Base-by-base conservation (phyloP, 2,113 vertebrate species). In the Peromyscus leucopus region DNA sequence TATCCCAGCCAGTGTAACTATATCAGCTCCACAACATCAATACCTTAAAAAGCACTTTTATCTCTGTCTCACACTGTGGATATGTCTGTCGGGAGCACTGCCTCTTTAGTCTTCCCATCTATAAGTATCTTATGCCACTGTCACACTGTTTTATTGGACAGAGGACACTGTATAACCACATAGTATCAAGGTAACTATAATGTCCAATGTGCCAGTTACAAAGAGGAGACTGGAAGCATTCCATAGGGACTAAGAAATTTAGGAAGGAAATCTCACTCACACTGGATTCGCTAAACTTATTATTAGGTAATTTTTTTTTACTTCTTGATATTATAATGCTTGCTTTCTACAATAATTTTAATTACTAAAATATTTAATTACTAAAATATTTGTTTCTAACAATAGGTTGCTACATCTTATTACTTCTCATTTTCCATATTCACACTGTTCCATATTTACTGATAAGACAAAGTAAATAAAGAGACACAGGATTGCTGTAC, bases 351-450 rank as follows among this genome's bases (percentile, higher is more conserved):
- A 1, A 36, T 78, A 3, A 9, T 85, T 80, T 67, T 84, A 22
- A 83, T 93, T 63, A 57, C 7, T 82, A 71, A 85, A 85, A 76
- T 85, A 76, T 57, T 26, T 61, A 22, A 83, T 93, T 63, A 57
- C 7, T 82, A 71, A 85, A 85, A 76, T 85, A 76, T 57, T 26
- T 61, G 10, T 65, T 89, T 17, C 39, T 94, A 80, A 72, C 39
- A 26, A 59, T 57, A 36, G 15, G 15, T 48, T 69, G 36, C 48
- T 48, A 4, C 0, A 21, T n/a, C 59, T 0, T 55, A 31, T 24
- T 67, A 7, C 26, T 67, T 55, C 9, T 65, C 39, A 4, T 36
- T 51, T 91, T 4, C 3, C 17, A 33, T 26, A 83, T 95, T 83
- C 67, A n/a, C 8, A 12, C 26, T 48, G 15, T 17, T 65, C 4